A percentile compares a stretch with the other conserved stretches of the same genome.
Conservation (phyloP, 1,140 invertebrate species). For the Oryctes rhinoceros region DNA sequence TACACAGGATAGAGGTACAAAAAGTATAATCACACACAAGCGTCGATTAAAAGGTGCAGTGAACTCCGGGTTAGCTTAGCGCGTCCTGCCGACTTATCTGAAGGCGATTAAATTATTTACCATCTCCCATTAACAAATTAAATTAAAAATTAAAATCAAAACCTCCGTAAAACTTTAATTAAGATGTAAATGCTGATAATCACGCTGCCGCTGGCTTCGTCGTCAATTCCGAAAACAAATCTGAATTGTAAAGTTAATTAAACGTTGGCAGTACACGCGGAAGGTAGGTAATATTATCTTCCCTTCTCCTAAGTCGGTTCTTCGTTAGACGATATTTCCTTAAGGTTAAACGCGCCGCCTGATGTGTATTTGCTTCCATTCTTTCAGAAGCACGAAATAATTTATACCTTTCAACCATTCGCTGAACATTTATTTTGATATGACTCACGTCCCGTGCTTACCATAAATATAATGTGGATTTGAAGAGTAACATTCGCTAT, state of each 20-base stretch:
- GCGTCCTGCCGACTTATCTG: neutral
- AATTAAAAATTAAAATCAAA: constrained; percentile 20
- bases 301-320: neutral
- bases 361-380: no score
- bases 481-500: no score
- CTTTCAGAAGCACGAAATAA: no score
- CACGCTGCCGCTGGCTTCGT: neutral
- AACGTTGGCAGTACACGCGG: neutral
- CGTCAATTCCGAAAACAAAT: neutral
- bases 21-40: neutral
- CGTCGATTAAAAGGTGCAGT: neutral
- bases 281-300: neutral
- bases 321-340: neutral
- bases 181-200: constrained; percentile 16
- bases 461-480: no score
- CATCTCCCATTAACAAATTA: constrained; percentile 6
- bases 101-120: constrained; percentile 2
- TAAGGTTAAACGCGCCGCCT: no score
- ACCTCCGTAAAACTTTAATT: neutral
- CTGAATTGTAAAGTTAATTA: constrained; percentile 14
- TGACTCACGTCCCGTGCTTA: no score
- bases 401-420: no score
- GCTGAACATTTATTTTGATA: no score
- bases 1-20: neutral
- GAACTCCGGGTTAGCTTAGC: neutral